phyloP scores from a whole-genome alignment of 2,888 invertebrate genomes.

The Volucella inflata region DNA sequence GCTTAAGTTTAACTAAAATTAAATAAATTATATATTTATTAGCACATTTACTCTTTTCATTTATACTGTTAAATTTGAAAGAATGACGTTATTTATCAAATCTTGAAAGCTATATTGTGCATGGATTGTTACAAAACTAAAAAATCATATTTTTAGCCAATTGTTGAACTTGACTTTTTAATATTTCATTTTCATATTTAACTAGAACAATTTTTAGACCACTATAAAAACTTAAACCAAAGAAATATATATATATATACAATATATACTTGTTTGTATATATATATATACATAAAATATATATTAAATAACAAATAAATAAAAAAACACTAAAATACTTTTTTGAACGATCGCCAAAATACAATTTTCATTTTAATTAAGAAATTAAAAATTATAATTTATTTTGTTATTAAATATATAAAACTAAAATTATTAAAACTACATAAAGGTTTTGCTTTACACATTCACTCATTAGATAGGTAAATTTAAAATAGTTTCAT shows the following conservation, averaged over 20 bases:
- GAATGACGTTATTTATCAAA: conserved; percentile 59
- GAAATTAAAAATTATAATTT: conserved; percentile 33
- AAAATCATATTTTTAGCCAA: conserved; percentile 64
- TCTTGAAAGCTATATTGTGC: conserved; percentile 65
- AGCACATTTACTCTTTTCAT: conserved; percentile 56
- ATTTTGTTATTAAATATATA: conserved; percentile 23
- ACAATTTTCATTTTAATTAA: conserved; percentile 50
- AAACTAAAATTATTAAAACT: conserved; percentile 32
- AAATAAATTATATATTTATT: conserved; percentile 48
- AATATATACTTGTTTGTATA: too few relatives aligned
- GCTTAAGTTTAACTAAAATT: conserved; percentile 54
- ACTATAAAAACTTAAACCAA: conserved; percentile 51
- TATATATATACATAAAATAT: not conserved
- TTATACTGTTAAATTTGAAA: conserved; percentile 59
- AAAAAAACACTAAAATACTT: conserved; percentile 27
- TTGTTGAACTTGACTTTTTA: conserved; percentile 68
- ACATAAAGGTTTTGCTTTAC: conserved; percentile 67
- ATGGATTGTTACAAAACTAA: conserved; percentile 59
- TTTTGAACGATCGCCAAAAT: conserved; percentile 72
- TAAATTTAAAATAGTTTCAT: conserved; percentile 53
- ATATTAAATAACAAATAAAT: conserved; percentile 42
- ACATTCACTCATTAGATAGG: conserved; percentile 72
- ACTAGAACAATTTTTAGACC: conserved; percentile 66
- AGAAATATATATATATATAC: conserved; percentile 4
- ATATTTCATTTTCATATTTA: conserved; percentile 65